phyloP scores from a whole-genome alignment of 2,888 invertebrate species.

The Phyto melanocephala region DNA sequence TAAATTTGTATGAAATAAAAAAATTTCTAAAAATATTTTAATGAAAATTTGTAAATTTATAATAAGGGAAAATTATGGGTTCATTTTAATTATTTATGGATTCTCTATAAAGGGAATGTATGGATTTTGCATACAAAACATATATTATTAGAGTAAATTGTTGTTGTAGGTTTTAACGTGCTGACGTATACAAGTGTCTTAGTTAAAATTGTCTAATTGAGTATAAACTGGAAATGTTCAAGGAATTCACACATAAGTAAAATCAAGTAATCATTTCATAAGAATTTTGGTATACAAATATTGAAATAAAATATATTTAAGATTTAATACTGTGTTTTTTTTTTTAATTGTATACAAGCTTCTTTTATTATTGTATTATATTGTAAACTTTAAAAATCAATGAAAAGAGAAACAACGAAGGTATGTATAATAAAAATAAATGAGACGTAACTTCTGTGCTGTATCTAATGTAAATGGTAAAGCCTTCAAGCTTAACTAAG shows the following conservation, averaged over 20 bases:
- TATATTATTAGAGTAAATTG: constrained; percentile 1
- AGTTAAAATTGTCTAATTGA: background rate
- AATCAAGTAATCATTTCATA: background rate
- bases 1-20: background rate
- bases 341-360: too few relatives aligned
- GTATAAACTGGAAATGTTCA: constrained; percentile 47
- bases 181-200: constrained; percentile 36
- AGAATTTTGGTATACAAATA: background rate
- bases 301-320: background rate
- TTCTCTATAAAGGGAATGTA: constrained; percentile 37
- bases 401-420: background rate
- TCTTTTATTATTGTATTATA: too few relatives aligned
- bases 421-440: background rate
- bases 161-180: constrained; percentile 36
- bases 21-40: constrained; percentile 11
- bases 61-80: background rate
- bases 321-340: background rate
- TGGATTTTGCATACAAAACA: constrained; percentile 48
- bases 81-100: too few relatives aligned
- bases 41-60: background rate
- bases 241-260: constrained; percentile 37
- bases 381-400: background rate
- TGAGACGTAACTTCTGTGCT: background rate
- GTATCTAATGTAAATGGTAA: background rate
- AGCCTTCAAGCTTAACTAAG: background rate